phyloP scores from a whole-genome alignment of 2,888 invertebrate genomes.

The Serripes groenlandicus region DNA sequence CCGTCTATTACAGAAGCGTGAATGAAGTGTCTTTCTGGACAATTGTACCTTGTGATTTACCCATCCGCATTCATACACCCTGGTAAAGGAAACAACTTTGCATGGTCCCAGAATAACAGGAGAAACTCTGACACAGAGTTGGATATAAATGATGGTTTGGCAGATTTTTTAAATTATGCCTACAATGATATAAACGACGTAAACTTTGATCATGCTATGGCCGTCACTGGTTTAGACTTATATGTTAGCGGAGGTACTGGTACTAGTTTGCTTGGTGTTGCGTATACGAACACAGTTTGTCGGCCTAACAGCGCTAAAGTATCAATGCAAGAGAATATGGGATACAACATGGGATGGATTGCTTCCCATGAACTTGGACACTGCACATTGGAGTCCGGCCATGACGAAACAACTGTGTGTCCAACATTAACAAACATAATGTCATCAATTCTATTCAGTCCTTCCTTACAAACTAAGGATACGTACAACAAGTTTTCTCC shows the following conservation, averaged over 20 bases:
- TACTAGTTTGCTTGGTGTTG: background rate
- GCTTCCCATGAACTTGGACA: constrained; percentile 7
- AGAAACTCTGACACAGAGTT: background rate
- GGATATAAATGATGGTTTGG: background rate
- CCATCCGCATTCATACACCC: background rate
- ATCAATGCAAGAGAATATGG: constrained; percentile 7
- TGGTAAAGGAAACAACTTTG: background rate
- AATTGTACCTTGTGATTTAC: background rate
- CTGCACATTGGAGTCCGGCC: background rate
- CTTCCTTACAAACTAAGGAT: background rate
- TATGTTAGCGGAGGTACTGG: background rate
- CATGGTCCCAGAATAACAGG: background rate
- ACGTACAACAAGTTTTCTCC: constrained; percentile 19
- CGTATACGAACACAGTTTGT: background rate
- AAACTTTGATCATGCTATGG: background rate
- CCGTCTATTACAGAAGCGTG: background rate
- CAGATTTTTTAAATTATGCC: background rate
- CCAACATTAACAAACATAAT: constrained; percentile 7
- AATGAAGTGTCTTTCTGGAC: background rate
- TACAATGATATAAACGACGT: background rate
- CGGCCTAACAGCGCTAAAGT: background rate
- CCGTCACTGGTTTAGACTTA: background rate
- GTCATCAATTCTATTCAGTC: constrained; percentile 5
- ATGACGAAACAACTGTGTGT: constrained; percentile 4
- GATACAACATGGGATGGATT: constrained; percentile 10